Evolutionary conservation across 2,113 vertebrate genomes (phyloP), one percentile per base, ranked within the genome.

Genomic region (Sapajus apella): DNA sequence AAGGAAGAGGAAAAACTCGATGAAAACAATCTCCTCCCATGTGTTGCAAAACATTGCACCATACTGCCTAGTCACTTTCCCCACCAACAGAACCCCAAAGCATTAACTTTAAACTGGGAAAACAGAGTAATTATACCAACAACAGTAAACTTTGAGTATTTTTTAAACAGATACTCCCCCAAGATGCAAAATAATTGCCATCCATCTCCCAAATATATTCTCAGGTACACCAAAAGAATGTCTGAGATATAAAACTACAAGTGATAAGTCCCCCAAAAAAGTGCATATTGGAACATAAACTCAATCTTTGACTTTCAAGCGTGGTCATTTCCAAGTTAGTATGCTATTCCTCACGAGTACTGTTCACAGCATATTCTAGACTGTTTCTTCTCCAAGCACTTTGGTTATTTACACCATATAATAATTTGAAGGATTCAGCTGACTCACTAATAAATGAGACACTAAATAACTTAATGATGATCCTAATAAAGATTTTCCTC

Each of bases 381-480:
- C n/a, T 91, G 13, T n/a, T 87, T 94, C 12, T 84, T 88, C 77
- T 81, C 72, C 25, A 87, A 96, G 70, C 25, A 80, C 20, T 81
- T 87, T 6, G 81, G 85, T 93, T 91, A 86, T 90, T 80, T 95
- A 96, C 66, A 37, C 1, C 16, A 94, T 16, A 66, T 25, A 95
- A 73, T 66, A 91, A 47, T 47, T 56, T 92, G 45, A 96, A 75
- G 21, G 20, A 93, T 95, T 87, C 77, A 2, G n/a, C 4, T 55
- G 12, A 86, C 32, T 88, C 20, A 8, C 91, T 86, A 97, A 89
- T 87, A 96, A 93, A 68, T 25, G 13, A 91, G 93, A 73, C 45
- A 96, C 55, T 94, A 92, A 90, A 90, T 75, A 96, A 93, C 75
- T 61, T 64, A 86, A 80, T 75, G 47, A 73, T 52, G 43, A 96